Base-by-base conservation (phyloP, 2,797 vertebrate genomes). In the Protonibea diacanthus region DNA sequence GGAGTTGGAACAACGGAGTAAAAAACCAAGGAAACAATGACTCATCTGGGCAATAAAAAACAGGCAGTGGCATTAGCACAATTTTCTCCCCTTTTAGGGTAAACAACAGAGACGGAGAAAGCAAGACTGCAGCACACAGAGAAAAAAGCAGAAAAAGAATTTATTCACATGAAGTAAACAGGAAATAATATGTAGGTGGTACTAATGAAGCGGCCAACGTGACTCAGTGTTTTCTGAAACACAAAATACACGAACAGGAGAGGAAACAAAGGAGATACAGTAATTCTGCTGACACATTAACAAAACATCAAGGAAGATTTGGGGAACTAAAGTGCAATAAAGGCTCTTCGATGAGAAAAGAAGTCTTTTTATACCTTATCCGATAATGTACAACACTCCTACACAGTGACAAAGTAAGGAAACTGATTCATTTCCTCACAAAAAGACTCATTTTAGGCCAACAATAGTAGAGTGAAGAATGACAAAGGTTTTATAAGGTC, bases 31-130 rank as follows among this genome's bases (percentile, higher is more conserved):
- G 74, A 78, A 82, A 75, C 45, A 62, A 20, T 66, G 85, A 87
- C n/a, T 84, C 70, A 84, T 64, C 14, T 7, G 69, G 14, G 20
- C 0, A 33, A 33, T 75, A 65, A 76, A 81, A 76, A 81, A 76
- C 47, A 45, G 52, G 38, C 49, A 63, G 55, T 29, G 18, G 42
- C 69, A 49, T 18, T 0, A 6, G 10, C 55, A 40, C 63, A 53
- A 14, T 21, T 20, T 70, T n/a, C 27, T 73, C 68, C 47, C 14
- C 11, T 55, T 68, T 42, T 13, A 76, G 21, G 20, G 25, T 18
- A 27, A 55, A 64, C 42, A 38, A 56, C 52, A n/a, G 47, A 45
- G 2, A 29, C 6, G 60, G 0, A 45, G 20, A 40, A 8, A 15
- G 47, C 17, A 1, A 42, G 13, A 8, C 17, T 5, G 48, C 48